Percentiles rank a stretch among this genome's conserved stretches.
Evolutionary conservation across 1,140 invertebrate species (phyloP).

Genomic region (Ectropis grisescens): DNA sequence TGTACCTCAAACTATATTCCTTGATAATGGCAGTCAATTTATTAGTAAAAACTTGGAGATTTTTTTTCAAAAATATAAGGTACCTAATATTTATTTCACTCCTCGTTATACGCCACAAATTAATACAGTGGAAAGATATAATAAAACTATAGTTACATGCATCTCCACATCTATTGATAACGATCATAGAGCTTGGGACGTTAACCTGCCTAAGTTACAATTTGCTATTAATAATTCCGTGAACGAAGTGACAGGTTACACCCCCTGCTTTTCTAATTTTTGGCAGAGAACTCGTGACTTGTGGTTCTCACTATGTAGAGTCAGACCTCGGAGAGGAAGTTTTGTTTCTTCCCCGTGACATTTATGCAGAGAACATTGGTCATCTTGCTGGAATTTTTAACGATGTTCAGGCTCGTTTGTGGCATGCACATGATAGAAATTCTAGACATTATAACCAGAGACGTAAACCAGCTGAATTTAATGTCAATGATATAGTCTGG

Average conservation of each 20-base stretch:
- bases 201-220: constrained; percentile 4
- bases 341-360: constrained; percentile 8
- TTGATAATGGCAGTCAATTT: background rate
- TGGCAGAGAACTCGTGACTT: constrained; percentile 9
- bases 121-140: constrained; percentile 47
- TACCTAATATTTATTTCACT: constrained; percentile 7
- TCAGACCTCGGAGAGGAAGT: constrained; percentile 2
- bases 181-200: constrained; percentile 10
- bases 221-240: constrained; percentile 10
- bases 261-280: constrained; percentile 9
- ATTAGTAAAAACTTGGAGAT: background rate
- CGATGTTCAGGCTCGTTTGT: constrained; percentile 9
- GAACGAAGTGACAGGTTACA: constrained; percentile 7
- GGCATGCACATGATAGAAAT: constrained; percentile 8
- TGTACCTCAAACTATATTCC: background rate
- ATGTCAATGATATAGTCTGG: constrained; percentile 10
- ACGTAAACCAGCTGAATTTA: constrained; percentile 8
- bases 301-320: constrained; percentile 11
- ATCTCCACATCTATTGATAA: constrained; percentile 6
- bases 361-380: constrained; percentile 12
- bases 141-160: constrained; percentile 20
- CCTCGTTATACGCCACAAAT: constrained; percentile 47
- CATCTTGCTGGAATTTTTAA: constrained; percentile 5
- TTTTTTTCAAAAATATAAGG: background rate
- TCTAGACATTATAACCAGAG: constrained; percentile 4